A percentile compares a stretch with the other conserved stretches of the same genome.
Conservation (phyloP, 2,888 invertebrate genomes). For the Hemithea aestivaria region DNA sequence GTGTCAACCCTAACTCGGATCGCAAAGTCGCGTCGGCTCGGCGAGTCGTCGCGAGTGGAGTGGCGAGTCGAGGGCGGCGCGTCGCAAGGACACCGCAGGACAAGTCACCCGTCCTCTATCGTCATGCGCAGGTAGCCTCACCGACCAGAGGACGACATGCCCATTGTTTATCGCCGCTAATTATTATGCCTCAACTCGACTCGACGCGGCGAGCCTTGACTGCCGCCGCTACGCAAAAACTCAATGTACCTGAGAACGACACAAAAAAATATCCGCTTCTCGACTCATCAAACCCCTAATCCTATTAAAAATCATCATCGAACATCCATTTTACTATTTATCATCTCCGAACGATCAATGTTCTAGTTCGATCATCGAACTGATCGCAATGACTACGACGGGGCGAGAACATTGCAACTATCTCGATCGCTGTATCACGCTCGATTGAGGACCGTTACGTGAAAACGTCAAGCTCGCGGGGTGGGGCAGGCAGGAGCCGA, state of each 20-base stretch:
- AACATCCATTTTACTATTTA: slow-evolving; percentile 23
- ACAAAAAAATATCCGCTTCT: slow-evolving; percentile 27
- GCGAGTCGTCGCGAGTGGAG: no score
- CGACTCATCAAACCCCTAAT: slow-evolving; percentile 14
- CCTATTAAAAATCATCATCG: slow-evolving; percentile 22
- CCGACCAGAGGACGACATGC: slow-evolving; percentile 70
- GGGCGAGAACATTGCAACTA: slow-evolving; percentile 56
- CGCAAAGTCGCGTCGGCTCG: slow-evolving; percentile 1
- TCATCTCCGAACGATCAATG: slow-evolving; percentile 34
- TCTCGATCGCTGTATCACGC: slow-evolving; percentile 72
- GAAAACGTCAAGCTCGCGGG: slow-evolving; percentile 72
- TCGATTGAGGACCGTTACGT: slow-evolving; percentile 79
- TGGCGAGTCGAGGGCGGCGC: slow-evolving; percentile 3
- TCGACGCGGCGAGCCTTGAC: slow-evolving; percentile 38
- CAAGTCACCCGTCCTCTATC: slow-evolving; percentile 68
- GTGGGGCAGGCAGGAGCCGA: slow-evolving; percentile 62
- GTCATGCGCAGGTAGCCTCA: slow-evolving; percentile 73
- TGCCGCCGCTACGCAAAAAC: slow-evolving; percentile 57
- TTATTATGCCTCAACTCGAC: slow-evolving; percentile 73
- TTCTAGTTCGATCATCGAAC: slow-evolving; percentile 46
- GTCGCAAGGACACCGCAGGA: slow-evolving; percentile 68
- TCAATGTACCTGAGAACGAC: slow-evolving; percentile 49
- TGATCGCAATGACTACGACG: slow-evolving; percentile 47
- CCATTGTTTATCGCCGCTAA: slow-evolving; percentile 77
- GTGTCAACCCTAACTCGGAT: no score